Evolutionary conservation across 1,140 invertebrate genomes (phyloP).

Genomic region (Triops cancriformis): DNA sequence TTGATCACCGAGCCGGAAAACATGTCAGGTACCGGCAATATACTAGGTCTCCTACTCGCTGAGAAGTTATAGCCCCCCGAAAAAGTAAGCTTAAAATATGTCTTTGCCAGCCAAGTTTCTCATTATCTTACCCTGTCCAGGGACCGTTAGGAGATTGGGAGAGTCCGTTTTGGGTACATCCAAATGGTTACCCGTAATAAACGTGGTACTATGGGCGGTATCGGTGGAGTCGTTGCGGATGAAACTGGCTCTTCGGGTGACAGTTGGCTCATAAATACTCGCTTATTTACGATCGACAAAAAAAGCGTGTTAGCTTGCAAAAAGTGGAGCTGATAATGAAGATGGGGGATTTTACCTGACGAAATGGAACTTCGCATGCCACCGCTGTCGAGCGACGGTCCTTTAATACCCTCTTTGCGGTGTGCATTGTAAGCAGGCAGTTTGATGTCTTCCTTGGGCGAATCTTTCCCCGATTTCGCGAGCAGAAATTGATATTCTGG

Average conservation of each 20-base stretch:
- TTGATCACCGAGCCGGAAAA: conserved; percentile 66
- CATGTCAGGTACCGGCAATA: conserved; percentile 80
- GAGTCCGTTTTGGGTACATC: conserved; percentile 26
- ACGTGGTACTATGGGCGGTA: conserved; percentile 18
- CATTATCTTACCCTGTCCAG: background rate
- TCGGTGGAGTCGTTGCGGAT: conserved; percentile 21
- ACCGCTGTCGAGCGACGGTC: background rate
- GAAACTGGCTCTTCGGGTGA: background rate
- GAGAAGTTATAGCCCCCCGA: conserved; percentile 21
- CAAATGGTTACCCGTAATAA: conserved; percentile 20
- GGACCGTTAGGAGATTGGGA: conserved; percentile 21
- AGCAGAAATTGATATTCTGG: background rate
- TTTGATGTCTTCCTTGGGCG: background rate
- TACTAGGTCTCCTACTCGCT: conserved; percentile 76
- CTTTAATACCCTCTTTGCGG: background rate
- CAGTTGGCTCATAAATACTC: conserved; percentile 11
- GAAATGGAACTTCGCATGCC: conserved; percentile 22
- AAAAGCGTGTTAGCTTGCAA: background rate
- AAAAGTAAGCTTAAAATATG: background rate
- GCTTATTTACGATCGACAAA: background rate
- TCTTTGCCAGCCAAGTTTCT: background rate
- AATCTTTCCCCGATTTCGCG: background rate
- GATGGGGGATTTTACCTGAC: background rate
- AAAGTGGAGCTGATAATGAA: background rate
- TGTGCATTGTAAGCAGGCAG: background rate